Evolutionary conservation across 2,797 vertebrate species (phyloP).

Genomic region (Danio jaintianensis): DNA sequence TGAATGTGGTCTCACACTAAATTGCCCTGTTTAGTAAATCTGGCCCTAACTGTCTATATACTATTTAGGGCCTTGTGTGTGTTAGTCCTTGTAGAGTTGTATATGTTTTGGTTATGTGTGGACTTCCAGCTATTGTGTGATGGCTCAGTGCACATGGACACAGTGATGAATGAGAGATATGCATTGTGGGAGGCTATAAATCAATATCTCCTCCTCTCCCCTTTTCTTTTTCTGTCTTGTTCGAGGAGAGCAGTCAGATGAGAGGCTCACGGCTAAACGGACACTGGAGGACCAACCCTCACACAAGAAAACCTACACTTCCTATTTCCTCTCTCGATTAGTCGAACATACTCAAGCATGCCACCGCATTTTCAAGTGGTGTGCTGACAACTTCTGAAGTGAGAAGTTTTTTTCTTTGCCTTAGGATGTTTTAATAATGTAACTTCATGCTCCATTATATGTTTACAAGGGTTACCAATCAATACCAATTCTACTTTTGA

Average conservation of each 20-base stretch:
- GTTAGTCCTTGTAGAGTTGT: conserved; percentile 7
- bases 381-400: neutral
- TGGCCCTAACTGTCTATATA: too few species aligned
- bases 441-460: neutral
- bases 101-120: conserved; percentile 22
- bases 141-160: conserved; percentile 65
- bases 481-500: neutral
- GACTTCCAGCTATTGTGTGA: conserved; percentile 47
- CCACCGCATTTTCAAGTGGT: neutral
- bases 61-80: conserved; percentile 31
- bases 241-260: conserved; percentile 64
- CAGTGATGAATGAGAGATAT: conserved; percentile 74
- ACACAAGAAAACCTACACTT: conserved; percentile 41
- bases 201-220: conserved; percentile 70
- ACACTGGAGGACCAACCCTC: conserved; percentile 68
- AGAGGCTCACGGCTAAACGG: conserved; percentile 68
- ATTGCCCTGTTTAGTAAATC: too few species aligned
- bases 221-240: conserved; percentile 61
- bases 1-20: too few species aligned
- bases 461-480: neutral
- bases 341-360: conserved; percentile 12
- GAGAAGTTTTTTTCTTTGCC: neutral
- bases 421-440: neutral
- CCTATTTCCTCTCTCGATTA: conserved; percentile 43
- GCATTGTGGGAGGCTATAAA: conserved; percentile 73